Conservation (phyloP, 2,888 invertebrate genomes). For the Leptinotarsa tumamoca region DNA sequence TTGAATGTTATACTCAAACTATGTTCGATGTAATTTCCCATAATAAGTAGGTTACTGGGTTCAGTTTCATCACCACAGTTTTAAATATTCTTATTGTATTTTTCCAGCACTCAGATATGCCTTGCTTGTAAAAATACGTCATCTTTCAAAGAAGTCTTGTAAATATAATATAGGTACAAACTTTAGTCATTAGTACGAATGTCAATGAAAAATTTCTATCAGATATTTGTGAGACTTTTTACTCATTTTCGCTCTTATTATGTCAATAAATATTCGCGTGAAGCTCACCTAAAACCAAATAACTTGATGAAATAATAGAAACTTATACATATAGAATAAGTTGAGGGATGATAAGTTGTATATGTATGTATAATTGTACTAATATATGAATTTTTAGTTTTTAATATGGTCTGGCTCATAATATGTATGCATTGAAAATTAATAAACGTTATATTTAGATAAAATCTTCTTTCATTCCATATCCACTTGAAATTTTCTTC, state of each 20-base stretch:
- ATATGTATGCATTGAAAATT: conserved; percentile 54
- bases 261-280: conserved; percentile 23
- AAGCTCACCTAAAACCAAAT: conserved; percentile 52
- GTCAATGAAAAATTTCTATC: conserved; percentile 51
- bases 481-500: too few relatives aligned
- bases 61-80: not conserved
- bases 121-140: conserved; percentile 21
- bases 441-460: conserved; percentile 60
- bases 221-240: conserved; percentile 28
- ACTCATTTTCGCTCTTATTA: conserved; percentile 34
- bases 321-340: conserved; percentile 33
- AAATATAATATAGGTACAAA: conserved; percentile 57
- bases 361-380: conserved; percentile 57
- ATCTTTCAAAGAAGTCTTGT: conserved; percentile 41
- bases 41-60: too few relatives aligned
- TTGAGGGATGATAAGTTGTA: conserved; percentile 52
- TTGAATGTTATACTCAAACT: too few relatives aligned
- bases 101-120: conserved; percentile 23
- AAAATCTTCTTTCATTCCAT: conserved; percentile 35
- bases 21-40: too few relatives aligned
- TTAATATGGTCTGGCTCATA: conserved; percentile 51
- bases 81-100: conserved; percentile 10
- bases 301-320: conserved; percentile 44
- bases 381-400: conserved; percentile 54
- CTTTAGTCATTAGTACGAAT: conserved; percentile 52